These are phyloP conservation scores for Muntiacus reevesi DNA, from an alignment of 2,113 vertebrate species.

Conservation along the genomic window DNA sequence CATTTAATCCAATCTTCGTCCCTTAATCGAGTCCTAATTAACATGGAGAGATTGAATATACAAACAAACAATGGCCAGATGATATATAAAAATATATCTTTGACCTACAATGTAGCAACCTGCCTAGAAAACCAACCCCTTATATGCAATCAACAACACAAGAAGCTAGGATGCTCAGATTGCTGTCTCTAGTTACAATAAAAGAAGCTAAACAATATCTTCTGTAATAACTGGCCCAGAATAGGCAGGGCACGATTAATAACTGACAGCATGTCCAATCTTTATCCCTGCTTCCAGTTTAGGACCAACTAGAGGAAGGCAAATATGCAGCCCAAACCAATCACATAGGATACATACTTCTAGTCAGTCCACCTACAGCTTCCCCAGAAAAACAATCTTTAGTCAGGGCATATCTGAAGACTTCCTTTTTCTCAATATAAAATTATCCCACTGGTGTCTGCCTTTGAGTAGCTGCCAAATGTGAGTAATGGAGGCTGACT, in stretches of 20 bases:
- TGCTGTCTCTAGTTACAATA: not conserved
- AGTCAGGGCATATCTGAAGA: not conserved
- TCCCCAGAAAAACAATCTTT: not conserved
- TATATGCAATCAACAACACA: not conserved
- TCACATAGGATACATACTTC: not conserved
- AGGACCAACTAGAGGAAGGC: not conserved
- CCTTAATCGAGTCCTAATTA: conserved; percentile 14
- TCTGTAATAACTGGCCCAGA: not conserved
- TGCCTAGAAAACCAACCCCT: not conserved
- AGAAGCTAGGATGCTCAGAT: not conserved
- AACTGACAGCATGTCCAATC: not conserved
- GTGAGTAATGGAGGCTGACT: not conserved
- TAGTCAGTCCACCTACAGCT: not conserved
- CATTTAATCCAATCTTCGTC: not conserved
- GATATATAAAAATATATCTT: not conserved
- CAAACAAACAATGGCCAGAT: not conserved
- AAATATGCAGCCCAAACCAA: not conserved
- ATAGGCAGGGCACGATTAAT: not conserved
- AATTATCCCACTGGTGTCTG: not conserved
- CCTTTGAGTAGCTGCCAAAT: not conserved
- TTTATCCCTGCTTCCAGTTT: not conserved
- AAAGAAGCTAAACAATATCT: not conserved
- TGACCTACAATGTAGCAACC: not conserved
- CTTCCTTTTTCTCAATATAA: not conserved
- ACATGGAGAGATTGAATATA: not conserved